Base-by-base conservation (phyloP, 2,888 invertebrate genomes). In the Drosophila conformis region DNA sequence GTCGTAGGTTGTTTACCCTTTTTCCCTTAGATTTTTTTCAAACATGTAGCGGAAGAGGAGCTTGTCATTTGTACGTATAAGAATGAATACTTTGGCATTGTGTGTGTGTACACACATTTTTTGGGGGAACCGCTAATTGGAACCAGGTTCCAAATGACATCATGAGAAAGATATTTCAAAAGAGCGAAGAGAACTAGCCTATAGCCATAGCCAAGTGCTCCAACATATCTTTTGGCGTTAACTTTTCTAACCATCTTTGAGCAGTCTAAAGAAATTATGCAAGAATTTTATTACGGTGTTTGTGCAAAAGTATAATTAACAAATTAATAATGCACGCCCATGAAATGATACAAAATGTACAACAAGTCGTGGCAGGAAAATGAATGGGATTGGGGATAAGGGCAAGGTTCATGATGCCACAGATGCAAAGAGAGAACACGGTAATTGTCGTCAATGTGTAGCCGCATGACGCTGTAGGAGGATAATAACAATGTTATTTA, bases 261-360 rank as follows among this genome's bases (percentile, higher is more conserved):
- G 36, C 53, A 25, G 25, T 38, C 27, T 65, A 21, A 29, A 13
- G 2, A 52, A 58, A 76, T 75, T 59, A 69, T 76, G 69, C 62
- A 48, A 70, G 29, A 38, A 38, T 27, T 38, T 36, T 2, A 33
- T 40, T 25, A 29, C 2, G 11, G 21, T 35, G 42, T 56, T 46
- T 46, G 29, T 33, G 62, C 53, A 33, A 64, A 73, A 61, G 46
- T 54, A 38, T 78, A 78, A 80, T 84, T 76, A 74, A 78, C 67
- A 60, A 62, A 74, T 87, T 52, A 69, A 73, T 72, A 71, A 75
- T 81, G 40, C 64, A 78, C 70, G 65, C 29, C 51, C 62, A 59
- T 51, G 53, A 62, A 77, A 60, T 63, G 56, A 58, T 83, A 72
- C 70, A 73, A 73, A 67, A 73, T 62, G 72, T 72, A 67, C 72